Evolutionary conservation across 2,113 vertebrate genomes (phyloP), one percentile per base, ranked within the genome.

Genomic region (Hystrix cristata): DNA sequence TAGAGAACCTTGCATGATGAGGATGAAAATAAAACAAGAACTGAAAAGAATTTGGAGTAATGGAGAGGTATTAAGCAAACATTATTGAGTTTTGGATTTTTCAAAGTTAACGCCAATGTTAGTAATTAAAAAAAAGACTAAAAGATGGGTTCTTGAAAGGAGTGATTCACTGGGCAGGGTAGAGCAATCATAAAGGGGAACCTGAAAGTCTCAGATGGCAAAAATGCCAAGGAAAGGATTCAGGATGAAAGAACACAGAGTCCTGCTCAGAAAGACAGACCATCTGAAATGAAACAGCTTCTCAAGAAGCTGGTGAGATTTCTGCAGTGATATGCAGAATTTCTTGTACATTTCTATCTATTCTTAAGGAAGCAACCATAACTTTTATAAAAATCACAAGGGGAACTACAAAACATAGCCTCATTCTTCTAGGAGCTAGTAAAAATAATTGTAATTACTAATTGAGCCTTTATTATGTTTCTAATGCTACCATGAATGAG

Each of bases 241-340:
- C 51, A 60, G 43, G 67, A 76, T 23, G 18, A 51, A 79, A 67
- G 84, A 80, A 80, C 4, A 59, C 8, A 80, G 31, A 92, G 69
- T 59, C 57, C 53, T 88, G 46, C 46, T 64, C n/a, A 64, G 82
- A 69, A 90, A 93, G 3, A 15, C 59, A 86, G 60, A 43, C 72
- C 25, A 34, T n/a, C 29, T 60, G 65, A 86, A 82, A 65, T 53
- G 12, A 81, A 89, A 64, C 51, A 89, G 48, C 14, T 23, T 31
- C 21, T 57, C 48, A n/a, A 87, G 9, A 43, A 38, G 38, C 15
- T 27, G 7, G 27, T 94, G 53, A 88, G 48, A 91, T 48, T 86
- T 65, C 64, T 87, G 53, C 92, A 79, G 90, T 79, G 29, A 69
- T 15, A 87, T 80, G 74, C 14, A 84, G 96, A 85, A 74, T n/a